These are phyloP conservation scores for Heliangelus exortis DNA, from an alignment of 2,797 vertebrate species.

Conservation along the genomic window DNA sequence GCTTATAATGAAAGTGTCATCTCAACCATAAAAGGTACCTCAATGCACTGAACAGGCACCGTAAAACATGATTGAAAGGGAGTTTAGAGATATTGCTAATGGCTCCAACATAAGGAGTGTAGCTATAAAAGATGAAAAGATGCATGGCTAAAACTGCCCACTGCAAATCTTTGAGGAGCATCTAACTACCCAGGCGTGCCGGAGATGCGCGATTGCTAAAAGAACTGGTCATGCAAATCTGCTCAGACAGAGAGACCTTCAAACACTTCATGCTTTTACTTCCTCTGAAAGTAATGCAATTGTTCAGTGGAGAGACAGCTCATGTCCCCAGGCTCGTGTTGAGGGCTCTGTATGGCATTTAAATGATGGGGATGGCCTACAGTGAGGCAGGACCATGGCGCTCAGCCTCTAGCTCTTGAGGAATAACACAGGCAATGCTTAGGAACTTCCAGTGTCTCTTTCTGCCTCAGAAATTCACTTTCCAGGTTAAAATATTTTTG, in stretches of 20 bases:
- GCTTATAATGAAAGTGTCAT: constrained; percentile 70
- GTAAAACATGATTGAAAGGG: constrained; percentile 70
- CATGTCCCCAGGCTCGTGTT: rapidly evolving
- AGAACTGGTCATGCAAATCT: constrained; percentile 52
- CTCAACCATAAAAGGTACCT: constrained; percentile 67
- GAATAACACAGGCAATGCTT: background rate
- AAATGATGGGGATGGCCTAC: background rate
- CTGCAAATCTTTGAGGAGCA: constrained; percentile 54
- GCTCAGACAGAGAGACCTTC: constrained; percentile 37
- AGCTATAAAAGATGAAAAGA: constrained; percentile 67
- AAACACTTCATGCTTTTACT: background rate
- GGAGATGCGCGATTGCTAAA: background rate
- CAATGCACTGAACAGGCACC: constrained; percentile 39
- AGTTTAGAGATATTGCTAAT: constrained; percentile 68
- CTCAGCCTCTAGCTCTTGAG: background rate
- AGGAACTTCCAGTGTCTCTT: background rate
- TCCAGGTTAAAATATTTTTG: background rate
- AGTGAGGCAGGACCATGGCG: background rate
- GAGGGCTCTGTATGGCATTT: background rate
- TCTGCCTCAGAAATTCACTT: background rate
- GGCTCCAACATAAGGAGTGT: constrained; percentile 44
- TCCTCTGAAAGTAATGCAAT: background rate
- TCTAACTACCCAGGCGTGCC: constrained; percentile 55
- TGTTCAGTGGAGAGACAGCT: background rate
- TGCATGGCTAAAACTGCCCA: constrained; percentile 65